Conservation (phyloP, 2,113 vertebrate genomes). For the Aptenodytes forsteri region DNA sequence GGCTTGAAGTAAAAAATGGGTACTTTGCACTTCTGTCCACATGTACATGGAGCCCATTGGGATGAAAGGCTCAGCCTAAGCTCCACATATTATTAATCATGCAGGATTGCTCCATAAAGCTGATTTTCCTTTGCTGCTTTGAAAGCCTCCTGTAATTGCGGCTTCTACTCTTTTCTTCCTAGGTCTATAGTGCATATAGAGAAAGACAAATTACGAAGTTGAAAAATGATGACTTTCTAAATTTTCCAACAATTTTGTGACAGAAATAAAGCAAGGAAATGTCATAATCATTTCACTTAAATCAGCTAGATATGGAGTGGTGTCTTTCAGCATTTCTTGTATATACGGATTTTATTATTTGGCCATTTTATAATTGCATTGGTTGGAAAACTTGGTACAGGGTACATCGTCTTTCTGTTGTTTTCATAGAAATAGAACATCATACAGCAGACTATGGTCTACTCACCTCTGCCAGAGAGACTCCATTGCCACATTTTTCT, state of each 20-base stretch:
- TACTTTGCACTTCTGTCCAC: slow-evolving; percentile 36
- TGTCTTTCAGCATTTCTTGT: background rate
- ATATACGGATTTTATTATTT: background rate
- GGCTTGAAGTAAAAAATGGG: slow-evolving; percentile 2
- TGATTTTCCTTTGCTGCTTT: slow-evolving; percentile 31
- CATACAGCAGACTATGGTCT: background rate
- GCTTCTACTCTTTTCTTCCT: slow-evolving; percentile 37
- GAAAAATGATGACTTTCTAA: slow-evolving; percentile 57
- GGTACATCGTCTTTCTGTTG: background rate
- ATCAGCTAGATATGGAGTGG: background rate
- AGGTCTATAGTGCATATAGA: background rate
- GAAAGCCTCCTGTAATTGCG: slow-evolving; percentile 34
- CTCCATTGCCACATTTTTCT: background rate
- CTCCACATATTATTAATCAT: slow-evolving; percentile 36
- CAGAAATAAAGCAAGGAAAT: slow-evolving; percentile 36
- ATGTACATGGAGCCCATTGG: background rate
- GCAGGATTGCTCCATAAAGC: slow-evolving; percentile 32
- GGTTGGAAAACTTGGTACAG: background rate
- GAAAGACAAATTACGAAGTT: slow-evolving; percentile 55
- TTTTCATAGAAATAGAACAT: background rate
- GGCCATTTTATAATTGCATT: slow-evolving; percentile 27
- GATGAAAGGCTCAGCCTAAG: slow-evolving; percentile 17
- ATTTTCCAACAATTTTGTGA: slow-evolving; percentile 40
- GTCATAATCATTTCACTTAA: slow-evolving; percentile 40
- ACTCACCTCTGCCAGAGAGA: background rate